These are phyloP conservation scores for Zophobas morio DNA, from an alignment of 1,140 invertebrate genomes.

Conservation along the genomic window DNA sequence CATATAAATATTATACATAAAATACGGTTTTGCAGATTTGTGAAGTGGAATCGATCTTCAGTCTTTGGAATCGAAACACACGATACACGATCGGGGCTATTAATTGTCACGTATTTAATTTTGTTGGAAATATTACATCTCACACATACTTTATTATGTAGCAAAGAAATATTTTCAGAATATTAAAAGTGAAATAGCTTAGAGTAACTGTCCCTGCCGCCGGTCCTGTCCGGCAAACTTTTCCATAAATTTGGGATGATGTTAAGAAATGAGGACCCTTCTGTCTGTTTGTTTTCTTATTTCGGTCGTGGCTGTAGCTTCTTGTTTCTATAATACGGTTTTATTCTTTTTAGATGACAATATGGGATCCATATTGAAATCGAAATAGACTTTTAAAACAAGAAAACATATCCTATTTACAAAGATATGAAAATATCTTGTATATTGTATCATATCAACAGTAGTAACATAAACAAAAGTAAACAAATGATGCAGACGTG, in stretches of 20 bases:
- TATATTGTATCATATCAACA: conserved; percentile 44
- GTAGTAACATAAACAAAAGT: conserved; percentile 48
- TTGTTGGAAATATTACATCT: no score
- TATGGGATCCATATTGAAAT: conserved; percentile 40
- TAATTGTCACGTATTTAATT: no score
- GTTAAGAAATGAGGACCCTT: neutral
- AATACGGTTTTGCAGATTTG: no score
- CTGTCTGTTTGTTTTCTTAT: conserved; percentile 29
- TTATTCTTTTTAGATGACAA: conserved; percentile 37
- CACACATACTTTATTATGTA: no score
- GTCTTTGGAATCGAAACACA: no score
- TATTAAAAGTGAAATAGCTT: no score
- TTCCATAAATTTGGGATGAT: neutral
- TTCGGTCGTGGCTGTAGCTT: neutral
- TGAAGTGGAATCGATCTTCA: no score
- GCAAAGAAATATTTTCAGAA: no score
- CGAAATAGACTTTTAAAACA: conserved; percentile 38
- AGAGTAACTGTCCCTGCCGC: no score
- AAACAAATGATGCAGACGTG: conserved; percentile 52
- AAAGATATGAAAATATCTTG: conserved; percentile 43
- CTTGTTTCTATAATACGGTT: conserved; percentile 29
- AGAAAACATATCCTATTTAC: conserved; percentile 43
- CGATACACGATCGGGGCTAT: no score
- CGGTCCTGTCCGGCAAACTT: no score
- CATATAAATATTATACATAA: no score